These are phyloP conservation scores for Zoanthus sociatus DNA, from an alignment of 92 coral and sea anemone species.

Conservation along the genomic window DNA sequence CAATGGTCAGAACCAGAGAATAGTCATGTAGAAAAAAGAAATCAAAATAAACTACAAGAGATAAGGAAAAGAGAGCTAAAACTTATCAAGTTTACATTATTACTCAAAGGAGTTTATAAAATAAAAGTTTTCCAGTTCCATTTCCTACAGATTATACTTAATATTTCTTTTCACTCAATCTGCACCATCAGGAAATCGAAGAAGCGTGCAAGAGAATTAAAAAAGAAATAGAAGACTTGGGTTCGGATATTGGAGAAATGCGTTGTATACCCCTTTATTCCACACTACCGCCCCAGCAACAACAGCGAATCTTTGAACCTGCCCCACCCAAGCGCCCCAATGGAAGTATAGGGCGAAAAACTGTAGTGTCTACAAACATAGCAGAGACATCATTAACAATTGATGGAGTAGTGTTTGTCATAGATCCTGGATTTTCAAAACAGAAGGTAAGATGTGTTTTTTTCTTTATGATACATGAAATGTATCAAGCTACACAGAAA, in stretches of 20 bases:
- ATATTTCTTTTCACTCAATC: neutral
- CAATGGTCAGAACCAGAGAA: no score
- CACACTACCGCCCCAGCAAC: slow-evolving; percentile 92
- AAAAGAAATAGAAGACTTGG: slow-evolving; percentile 90
- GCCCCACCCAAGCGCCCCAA: slow-evolving; percentile 93
- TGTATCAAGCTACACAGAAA: no score
- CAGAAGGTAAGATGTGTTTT: slow-evolving; percentile 69
- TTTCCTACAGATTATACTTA: no score
- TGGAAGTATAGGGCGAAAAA: slow-evolving; percentile 97
- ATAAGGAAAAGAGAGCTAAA: no score
- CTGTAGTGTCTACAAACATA: slow-evolving; percentile 95
- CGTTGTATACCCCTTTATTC: slow-evolving; percentile 95
- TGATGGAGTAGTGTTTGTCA: slow-evolving; percentile 99
- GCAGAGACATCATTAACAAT: slow-evolving; percentile 98
- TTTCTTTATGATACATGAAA: no score
- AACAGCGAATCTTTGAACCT: slow-evolving; percentile 95
- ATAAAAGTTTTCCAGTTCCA: no score
- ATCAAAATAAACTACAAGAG: no score
- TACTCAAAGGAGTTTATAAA: no score
- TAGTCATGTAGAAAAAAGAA: no score
- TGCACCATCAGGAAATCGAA: slow-evolving; percentile 85
- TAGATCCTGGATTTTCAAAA: slow-evolving; percentile 99
- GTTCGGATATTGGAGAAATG: slow-evolving; percentile 94
- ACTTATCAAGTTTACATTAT: no score
- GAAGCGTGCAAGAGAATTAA: slow-evolving; percentile 97